Evolutionary conservation across 2,113 vertebrate species (phyloP).

Genomic region (Cephalophus harveyi): DNA sequence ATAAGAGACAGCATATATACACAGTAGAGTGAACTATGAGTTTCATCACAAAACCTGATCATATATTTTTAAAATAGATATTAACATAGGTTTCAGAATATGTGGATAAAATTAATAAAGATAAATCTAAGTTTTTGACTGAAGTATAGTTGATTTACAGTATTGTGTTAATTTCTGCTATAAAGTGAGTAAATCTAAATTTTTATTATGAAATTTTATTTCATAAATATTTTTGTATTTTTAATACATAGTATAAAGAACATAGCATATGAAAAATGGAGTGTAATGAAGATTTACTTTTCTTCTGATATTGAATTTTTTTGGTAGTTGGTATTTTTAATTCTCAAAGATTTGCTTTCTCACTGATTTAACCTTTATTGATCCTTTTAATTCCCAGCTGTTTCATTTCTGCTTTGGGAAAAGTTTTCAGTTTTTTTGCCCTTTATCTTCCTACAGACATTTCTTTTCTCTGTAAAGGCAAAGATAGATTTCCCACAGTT

Average conservation of each 20-base stretch:
- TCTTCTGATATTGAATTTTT: conserved; percentile 41
- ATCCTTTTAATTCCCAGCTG: background rate
- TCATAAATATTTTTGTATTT: conserved; percentile 7
- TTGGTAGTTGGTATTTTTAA: background rate
- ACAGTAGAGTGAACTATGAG: background rate
- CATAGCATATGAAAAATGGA: conserved; percentile 11
- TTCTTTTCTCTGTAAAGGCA: conserved; percentile 41
- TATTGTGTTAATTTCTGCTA: background rate
- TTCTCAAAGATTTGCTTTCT: conserved; percentile 53
- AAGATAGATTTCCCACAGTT: conserved; percentile 27
- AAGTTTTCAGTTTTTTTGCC: conserved; percentile 35
- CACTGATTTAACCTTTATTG: conserved; percentile 21
- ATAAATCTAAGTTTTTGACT: background rate
- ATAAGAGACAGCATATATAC: too few relatives aligned
- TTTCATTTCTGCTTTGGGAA: conserved; percentile 50
- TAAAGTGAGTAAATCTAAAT: conserved; percentile 29
- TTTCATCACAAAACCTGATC: conserved; percentile 11
- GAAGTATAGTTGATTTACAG: background rate
- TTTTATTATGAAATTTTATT: conserved; percentile 59
- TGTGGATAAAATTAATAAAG: conserved; percentile 43
- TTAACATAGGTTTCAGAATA: conserved; percentile 47
- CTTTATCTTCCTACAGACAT: conserved; percentile 26
- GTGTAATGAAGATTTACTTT: conserved; percentile 49
- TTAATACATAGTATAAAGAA: background rate
- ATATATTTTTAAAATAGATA: conserved; percentile 43